A percentile compares a stretch with the other conserved stretches of the same genome.
Evolutionary conservation across 2,888 invertebrate genomes (phyloP).

Genomic region (Cynaeus angustus): DNA sequence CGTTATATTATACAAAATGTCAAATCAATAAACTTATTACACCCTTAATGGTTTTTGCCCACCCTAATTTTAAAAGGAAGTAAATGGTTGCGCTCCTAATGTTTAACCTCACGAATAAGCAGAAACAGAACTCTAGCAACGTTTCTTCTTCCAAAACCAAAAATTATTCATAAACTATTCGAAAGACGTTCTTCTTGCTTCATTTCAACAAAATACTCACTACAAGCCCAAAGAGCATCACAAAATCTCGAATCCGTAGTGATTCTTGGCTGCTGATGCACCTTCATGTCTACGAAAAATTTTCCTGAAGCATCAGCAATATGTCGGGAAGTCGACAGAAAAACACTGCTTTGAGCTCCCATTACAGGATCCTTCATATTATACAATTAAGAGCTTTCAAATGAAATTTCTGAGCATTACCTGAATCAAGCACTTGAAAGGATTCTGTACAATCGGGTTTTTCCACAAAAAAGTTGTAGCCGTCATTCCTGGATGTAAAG

Average conservation of each 20-base stretch:
- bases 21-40: conserved; percentile 41
- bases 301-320: conserved; percentile 81
- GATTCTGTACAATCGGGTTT: conserved; percentile 4
- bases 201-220: conserved; percentile 82
- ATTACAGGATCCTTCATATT: conserved; percentile 83
- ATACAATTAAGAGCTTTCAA: too few species aligned
- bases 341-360: conserved; percentile 87
- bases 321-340: conserved; percentile 84
- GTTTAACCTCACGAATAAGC: too few species aligned
- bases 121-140: too few species aligned
- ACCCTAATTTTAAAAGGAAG: too few species aligned
- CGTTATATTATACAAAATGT: conserved; percentile 39
- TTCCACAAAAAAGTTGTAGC: conserved; percentile 54
- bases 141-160: too few species aligned
- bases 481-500: conserved; percentile 67
- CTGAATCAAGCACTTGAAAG: conserved; percentile 25
- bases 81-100: too few species aligned
- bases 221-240: conserved; percentile 87
- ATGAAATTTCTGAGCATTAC: conserved; percentile 42
- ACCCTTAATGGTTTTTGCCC: neutral
- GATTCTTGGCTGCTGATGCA: conserved; percentile 61
- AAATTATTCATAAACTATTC: too few species aligned
- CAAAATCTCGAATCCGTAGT: conserved; percentile 73
- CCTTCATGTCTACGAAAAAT: conserved; percentile 85
- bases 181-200: conserved; percentile 64